Percentiles rank a stretch among this genome's conserved stretches.
Conservation (phyloP, 2,797 vertebrate genomes). For the Crocidura indochinensis region DNA sequence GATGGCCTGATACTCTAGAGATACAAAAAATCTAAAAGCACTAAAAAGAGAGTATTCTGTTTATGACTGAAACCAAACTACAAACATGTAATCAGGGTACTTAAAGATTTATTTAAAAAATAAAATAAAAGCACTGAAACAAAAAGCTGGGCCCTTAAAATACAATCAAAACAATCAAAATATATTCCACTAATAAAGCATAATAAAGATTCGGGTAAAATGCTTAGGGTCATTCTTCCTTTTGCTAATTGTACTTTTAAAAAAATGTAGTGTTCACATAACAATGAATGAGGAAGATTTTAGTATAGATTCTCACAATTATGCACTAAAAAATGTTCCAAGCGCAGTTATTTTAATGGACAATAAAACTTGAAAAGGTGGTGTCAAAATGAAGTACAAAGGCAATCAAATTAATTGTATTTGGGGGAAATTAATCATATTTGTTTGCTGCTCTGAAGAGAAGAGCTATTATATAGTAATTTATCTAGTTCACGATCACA, state of each 20-base stretch:
- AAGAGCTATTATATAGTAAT: not conserved
- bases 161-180: slow-evolving; percentile 21
- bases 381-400: slow-evolving; percentile 33
- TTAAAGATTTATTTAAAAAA: no score
- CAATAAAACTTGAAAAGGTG: not conserved
- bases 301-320: slow-evolving; percentile 3
- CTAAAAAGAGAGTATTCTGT: not conserved
- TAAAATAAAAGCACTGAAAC: not conserved
- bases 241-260: not conserved
- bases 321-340: slow-evolving; percentile 28
- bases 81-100: no score
- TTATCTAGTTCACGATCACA: not conserved
- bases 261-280: not conserved
- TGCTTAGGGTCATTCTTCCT: not conserved
- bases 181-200: slow-evolving; percentile 9
- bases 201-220: slow-evolving; percentile 10
- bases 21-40: slow-evolving; percentile 30
- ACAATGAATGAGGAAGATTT: slow-evolving; percentile 38
- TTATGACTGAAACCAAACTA: no score
- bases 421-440: not conserved
- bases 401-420: slow-evolving; percentile 38
- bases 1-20: not conserved
- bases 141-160: not conserved
- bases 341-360: not conserved
- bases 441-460: slow-evolving; percentile 11